phyloP scores from a whole-genome alignment of 1,140 invertebrate species.

The Trichoplusia ni region DNA sequence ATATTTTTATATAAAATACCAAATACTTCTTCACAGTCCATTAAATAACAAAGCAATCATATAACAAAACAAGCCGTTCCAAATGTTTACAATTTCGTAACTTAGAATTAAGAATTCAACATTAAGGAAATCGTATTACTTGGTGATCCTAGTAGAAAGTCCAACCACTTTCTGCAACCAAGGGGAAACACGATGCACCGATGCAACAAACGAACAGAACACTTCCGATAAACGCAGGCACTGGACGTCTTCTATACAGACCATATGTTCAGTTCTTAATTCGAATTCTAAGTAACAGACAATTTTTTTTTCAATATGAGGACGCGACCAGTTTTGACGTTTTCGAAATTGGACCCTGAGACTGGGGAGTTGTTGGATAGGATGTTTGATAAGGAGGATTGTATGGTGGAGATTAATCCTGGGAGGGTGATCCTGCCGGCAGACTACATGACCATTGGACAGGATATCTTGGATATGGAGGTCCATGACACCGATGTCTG shows the following conservation, averaged over 20 bases:
- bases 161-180: slow-evolving; percentile 49
- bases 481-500: slow-evolving; percentile 88
- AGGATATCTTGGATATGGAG: slow-evolving; percentile 85
- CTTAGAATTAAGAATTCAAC: too few species aligned
- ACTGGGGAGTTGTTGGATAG: slow-evolving; percentile 84
- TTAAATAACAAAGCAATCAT: too few species aligned
- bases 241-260: slow-evolving; percentile 19
- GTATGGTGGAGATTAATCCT: slow-evolving; percentile 87
- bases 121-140: too few species aligned
- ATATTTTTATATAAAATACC: too few species aligned
- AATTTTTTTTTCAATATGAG: slow-evolving; percentile 56
- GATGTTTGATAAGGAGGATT: slow-evolving; percentile 85
- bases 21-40: too few species aligned
- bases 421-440: slow-evolving; percentile 85
- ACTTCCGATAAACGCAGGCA: slow-evolving; percentile 41
- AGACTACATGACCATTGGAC: slow-evolving; percentile 85
- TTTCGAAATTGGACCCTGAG: slow-evolving; percentile 84
- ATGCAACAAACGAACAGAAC: slow-evolving; percentile 54
- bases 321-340: slow-evolving; percentile 77
- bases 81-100: slow-evolving; percentile 5
- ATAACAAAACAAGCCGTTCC: too few species aligned
- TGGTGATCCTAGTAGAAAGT: slow-evolving; percentile 45
- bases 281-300: too few species aligned
- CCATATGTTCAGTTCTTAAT: slow-evolving; percentile 22
- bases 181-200: slow-evolving; percentile 48